Conservation (phyloP, 2,113 vertebrate species). For the Apistogramma diplotaenia region DNA sequence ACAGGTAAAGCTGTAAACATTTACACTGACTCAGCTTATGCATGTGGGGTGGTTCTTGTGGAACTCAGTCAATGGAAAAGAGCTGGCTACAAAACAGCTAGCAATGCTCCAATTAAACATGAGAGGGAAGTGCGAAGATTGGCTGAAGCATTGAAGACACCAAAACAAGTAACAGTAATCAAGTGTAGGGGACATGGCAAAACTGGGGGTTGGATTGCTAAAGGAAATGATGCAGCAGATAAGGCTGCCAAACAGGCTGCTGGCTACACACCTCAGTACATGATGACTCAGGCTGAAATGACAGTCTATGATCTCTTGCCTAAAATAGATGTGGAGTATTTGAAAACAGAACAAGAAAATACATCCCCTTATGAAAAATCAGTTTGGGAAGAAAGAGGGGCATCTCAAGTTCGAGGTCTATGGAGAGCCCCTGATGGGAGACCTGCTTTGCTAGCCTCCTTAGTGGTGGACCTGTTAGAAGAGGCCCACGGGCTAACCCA, state of each 20-base stretch:
- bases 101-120: not conserved
- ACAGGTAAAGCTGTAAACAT: not conserved
- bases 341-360: no score
- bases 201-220: fast-evolving
- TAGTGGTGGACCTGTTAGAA: no score
- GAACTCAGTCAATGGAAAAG: not conserved
- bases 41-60: not conserved
- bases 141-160: not conserved
- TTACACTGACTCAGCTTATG: not conserved
- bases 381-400: no score
- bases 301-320: no score
- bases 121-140: not conserved
- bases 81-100: not conserved
- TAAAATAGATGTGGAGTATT: no score
- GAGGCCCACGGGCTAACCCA: no score
- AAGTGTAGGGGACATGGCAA: not conserved
- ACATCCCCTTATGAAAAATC: no score
- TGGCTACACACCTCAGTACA: no score
- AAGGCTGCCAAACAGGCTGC: not conserved
- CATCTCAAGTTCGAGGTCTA: no score
- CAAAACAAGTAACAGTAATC: not conserved
- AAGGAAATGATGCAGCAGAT: not conserved
- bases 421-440: no score
- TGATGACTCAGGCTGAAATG: no score
- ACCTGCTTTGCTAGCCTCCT: no score